These are phyloP conservation scores for Turritopsis dohrnii DNA, from an alignment of 30 jellyfish, hydroid and myxozoan species.

Conservation along the genomic window DNA sequence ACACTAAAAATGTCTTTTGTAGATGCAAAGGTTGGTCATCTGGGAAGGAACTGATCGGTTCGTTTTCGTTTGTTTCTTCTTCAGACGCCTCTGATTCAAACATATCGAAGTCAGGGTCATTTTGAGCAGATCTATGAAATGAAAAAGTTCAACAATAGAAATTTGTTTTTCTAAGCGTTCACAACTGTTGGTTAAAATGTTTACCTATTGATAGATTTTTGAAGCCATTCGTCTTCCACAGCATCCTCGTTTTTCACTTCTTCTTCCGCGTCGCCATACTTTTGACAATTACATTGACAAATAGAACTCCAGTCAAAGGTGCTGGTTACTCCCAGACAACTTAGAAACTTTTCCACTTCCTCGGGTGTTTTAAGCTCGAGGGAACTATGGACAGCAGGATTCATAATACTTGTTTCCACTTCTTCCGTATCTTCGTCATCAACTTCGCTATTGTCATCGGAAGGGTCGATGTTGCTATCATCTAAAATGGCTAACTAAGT, in stretches of 20 bases:
- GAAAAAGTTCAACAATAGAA: neutral
- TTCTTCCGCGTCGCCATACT: neutral
- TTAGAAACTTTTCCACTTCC: neutral
- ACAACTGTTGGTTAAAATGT: neutral
- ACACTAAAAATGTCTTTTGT: neutral
- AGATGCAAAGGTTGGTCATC: neutral
- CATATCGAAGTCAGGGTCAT: neutral
- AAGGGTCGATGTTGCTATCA: neutral
- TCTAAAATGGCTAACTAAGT: neutral
- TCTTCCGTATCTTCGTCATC: neutral
- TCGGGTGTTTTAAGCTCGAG: neutral
- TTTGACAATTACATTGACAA: neutral
- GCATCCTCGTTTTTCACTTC: neutral
- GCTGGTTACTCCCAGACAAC: neutral
- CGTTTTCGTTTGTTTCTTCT: neutral
- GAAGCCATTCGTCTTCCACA: neutral
- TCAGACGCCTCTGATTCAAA: neutral
- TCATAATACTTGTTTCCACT: neutral
- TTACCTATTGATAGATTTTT: neutral
- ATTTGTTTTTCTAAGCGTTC: neutral
- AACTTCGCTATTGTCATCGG: neutral
- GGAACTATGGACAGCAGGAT: neutral
- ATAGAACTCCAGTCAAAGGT: neutral
- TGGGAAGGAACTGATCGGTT: neutral
- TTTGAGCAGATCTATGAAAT: neutral